Evolutionary conservation across 1,140 invertebrate species (phyloP), one percentile per base, ranked within the genome.

Genomic region (Drosophila suzukii): DNA sequence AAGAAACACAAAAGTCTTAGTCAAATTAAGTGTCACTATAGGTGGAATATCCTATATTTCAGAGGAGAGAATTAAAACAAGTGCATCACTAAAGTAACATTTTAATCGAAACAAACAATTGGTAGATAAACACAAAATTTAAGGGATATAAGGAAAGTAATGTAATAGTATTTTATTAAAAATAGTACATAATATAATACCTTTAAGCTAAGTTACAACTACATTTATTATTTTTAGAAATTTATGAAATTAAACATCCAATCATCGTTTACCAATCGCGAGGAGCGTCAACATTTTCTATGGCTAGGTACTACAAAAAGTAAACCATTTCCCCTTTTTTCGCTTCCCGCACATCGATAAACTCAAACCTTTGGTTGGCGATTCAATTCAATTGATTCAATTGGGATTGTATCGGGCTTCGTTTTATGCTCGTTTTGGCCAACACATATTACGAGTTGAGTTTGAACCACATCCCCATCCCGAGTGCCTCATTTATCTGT

Each of bases 381-480:
- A 88, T 86, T 86, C 83, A 75, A 86, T 86, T 86, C 83, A 86
- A 86, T 86, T 86, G 83, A 86, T 88, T 86, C 83, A 86, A 86
- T 86, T 86, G 83, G 83, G 83, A 88, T 86, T 86, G 83, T 86
- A 86, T 86, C 83, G 83, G 65, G 65, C 78, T 80, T 67, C 67
- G 67, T 71, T 71, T 83, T 84, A 83, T 83, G 81, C 78, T 78
- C 81, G 78, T 83, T 83, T 72, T 76, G 72, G 60, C 81, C 76
- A 55, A 73, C 81, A 80, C 67, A 74, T 62, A 74, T 73, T 53
- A 62, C 66, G 49, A 39, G 49, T 12, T 51, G n/a, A 15, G 49
- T 50, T 50, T 6, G 13, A 17, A 11, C 13, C 27, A 15, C 49
- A 32, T 34, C 27, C 30, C 27, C 59, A 38, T 76, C 79, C 79